These are phyloP conservation scores for Drosophila greeni DNA, from an alignment of 2,888 invertebrate species.

Conservation along the genomic window DNA sequence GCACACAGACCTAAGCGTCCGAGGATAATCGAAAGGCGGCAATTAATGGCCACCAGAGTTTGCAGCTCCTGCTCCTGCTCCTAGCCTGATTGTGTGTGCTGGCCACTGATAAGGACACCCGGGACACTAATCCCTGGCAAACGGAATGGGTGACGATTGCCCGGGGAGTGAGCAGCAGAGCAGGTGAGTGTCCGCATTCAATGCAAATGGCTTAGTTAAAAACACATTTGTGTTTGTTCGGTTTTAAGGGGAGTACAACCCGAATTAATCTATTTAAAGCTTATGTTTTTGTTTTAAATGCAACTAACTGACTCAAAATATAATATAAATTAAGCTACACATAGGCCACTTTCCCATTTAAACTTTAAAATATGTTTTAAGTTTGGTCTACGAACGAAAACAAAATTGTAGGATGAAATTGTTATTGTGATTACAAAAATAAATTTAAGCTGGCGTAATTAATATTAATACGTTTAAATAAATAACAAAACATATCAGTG, in stretches of 20 bases:
- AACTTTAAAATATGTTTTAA: neutral
- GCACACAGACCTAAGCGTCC: slow-evolving; percentile 3
- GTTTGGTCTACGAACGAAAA: neutral
- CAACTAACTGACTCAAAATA: neutral
- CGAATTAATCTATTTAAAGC: neutral
- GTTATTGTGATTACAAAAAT: neutral
- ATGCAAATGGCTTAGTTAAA: slow-evolving; percentile 10
- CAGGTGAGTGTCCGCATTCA: neutral
- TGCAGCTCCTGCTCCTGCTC: slow-evolving; percentile 10
- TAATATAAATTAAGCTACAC: neutral
- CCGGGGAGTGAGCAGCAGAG: slow-evolving; percentile 1
- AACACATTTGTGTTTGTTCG: neutral
- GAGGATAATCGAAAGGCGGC: slow-evolving; percentile 41
- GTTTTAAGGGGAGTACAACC: neutral
- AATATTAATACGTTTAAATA: no score
- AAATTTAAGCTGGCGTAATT: neutral
- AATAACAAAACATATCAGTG: no score
- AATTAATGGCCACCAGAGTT: slow-evolving; percentile 41
- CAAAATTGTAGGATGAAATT: neutral
- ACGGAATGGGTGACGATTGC: slow-evolving; percentile 12
- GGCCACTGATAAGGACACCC: slow-evolving; percentile 17
- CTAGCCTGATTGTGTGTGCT: slow-evolving; percentile 4
- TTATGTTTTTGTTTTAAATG: neutral
- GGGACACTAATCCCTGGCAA: slow-evolving; percentile 26
- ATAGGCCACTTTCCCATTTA: neutral